A percentile compares a stretch with the other conserved stretches of the same genome.
Conservation (phyloP, 2,888 invertebrate genomes). For the Gymnosoma rotundatum region DNA sequence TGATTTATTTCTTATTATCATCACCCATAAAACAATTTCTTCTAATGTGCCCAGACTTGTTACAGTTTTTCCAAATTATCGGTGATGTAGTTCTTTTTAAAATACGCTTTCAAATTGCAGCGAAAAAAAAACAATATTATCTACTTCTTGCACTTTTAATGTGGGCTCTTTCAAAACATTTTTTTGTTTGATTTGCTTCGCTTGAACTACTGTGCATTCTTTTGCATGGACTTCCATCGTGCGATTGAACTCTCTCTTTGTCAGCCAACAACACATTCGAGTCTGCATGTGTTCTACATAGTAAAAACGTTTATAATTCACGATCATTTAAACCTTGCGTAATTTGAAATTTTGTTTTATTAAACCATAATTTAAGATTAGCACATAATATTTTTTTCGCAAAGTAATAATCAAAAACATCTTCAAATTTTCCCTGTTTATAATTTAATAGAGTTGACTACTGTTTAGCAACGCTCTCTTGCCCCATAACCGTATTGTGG, state of each 20-base stretch:
- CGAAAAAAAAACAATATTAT: background rate
- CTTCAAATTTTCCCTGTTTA: slow-evolving; percentile 20
- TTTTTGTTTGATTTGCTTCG: background rate
- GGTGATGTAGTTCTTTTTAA: too few relatives aligned
- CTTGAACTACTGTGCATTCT: background rate
- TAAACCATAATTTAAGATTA: slow-evolving; percentile 15
- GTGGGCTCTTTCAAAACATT: background rate
- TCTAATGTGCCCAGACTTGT: background rate
- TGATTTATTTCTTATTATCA: background rate
- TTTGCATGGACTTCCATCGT: background rate
- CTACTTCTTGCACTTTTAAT: background rate
- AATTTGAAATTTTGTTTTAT: slow-evolving; percentile 7
- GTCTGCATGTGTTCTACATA: background rate
- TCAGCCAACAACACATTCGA: slow-evolving; percentile 6
- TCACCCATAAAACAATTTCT: slow-evolving; percentile 10
- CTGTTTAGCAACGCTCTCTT: slow-evolving; percentile 15
- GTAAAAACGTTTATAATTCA: slow-evolving; percentile 14
- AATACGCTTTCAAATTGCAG: background rate
- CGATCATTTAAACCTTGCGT: slow-evolving; percentile 19
- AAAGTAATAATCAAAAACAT: slow-evolving; percentile 40
- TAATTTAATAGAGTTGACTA: slow-evolving; percentile 29
- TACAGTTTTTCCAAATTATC: too few relatives aligned
- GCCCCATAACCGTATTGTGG: slow-evolving; percentile 2
- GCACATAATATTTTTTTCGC: slow-evolving; percentile 30
- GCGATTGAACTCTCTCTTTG: slow-evolving; percentile 13